Evolutionary conservation across 2,888 invertebrate genomes (phyloP).

Genomic region (Cantharis lateralis): DNA sequence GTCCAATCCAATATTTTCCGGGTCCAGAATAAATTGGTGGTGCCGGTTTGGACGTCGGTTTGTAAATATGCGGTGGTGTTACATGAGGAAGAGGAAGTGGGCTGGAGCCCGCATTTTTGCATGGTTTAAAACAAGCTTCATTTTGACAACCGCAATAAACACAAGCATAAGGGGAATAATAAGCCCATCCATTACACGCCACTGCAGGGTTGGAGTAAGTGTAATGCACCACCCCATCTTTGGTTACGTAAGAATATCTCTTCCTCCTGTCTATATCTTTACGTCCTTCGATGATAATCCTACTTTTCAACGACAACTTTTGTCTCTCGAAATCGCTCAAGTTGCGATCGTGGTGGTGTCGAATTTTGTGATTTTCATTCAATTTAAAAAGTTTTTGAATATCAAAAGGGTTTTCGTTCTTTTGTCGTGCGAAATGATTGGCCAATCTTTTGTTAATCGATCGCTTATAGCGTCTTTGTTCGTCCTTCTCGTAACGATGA

Average conservation of each 20-base stretch:
- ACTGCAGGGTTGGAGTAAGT: slow-evolving; percentile 24
- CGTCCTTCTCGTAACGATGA: slow-evolving; percentile 9
- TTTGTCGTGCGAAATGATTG: not conserved
- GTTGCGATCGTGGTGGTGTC: slow-evolving; percentile 8
- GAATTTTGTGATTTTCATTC: slow-evolving; percentile 12
- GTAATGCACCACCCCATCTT: slow-evolving; percentile 34
- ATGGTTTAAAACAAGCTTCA: slow-evolving; percentile 18
- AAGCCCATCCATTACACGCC: slow-evolving; percentile 32
- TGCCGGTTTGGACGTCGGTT: slow-evolving; percentile 5
- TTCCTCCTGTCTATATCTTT: slow-evolving; percentile 26
- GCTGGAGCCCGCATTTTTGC: slow-evolving; percentile 6
- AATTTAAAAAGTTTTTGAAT: not conserved
- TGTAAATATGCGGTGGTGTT: not conserved
- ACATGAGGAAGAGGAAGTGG: slow-evolving; percentile 3
- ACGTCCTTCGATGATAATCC: slow-evolving; percentile 8
- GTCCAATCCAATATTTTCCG: slow-evolving; percentile 30
- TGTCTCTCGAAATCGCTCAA: not conserved
- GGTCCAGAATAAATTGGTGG: slow-evolving; percentile 26
- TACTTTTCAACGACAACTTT: slow-evolving; percentile 6
- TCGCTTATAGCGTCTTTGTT: slow-evolving; percentile 19
- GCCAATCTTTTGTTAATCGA: slow-evolving; percentile 24
- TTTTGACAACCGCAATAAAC: slow-evolving; percentile 17
- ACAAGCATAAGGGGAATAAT: slow-evolving; percentile 22
- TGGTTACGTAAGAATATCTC: slow-evolving; percentile 33
- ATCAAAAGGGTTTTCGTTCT: not conserved